These are phyloP conservation scores for Sturnira hondurensis DNA, from an alignment of 2,113 vertebrate genomes.

Conservation along the genomic window DNA sequence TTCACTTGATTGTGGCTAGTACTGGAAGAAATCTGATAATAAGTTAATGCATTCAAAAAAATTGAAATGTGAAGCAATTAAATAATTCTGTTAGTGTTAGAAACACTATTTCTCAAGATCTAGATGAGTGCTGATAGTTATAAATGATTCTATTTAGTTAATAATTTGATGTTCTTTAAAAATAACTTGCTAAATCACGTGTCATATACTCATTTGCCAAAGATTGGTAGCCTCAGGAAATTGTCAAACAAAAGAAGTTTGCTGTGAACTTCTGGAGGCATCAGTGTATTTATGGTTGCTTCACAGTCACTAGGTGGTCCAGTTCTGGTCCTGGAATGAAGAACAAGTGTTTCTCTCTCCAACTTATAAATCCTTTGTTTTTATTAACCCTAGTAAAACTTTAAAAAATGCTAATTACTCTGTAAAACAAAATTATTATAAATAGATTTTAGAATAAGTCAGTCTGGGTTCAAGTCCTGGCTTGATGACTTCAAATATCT, in stretches of 20 bases:
- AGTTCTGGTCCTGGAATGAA: neutral
- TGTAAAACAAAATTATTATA: neutral
- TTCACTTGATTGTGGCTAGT: neutral
- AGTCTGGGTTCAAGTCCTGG: neutral
- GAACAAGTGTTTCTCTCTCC: neutral
- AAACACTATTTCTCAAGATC: neutral
- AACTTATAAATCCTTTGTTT: neutral
- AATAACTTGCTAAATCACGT: neutral
- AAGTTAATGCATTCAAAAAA: neutral
- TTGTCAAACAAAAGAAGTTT: neutral
- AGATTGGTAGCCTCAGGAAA: neutral
- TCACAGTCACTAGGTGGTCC: too few relatives aligned
- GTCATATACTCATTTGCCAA: neutral
- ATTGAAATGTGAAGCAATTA: neutral
- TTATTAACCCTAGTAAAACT: neutral
- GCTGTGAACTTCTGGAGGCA: neutral
- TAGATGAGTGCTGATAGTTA: neutral
- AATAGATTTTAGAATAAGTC: neutral
- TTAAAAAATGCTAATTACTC: neutral
- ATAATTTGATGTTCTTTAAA: slow-evolving; percentile 28
- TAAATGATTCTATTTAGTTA: neutral
- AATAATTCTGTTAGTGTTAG: neutral
- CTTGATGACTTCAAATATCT: neutral
- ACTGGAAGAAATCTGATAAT: neutral
- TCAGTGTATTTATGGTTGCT: neutral